phyloP scores from a whole-genome alignment of 1,140 invertebrate species.

The Brevipalpus yothersi region DNA sequence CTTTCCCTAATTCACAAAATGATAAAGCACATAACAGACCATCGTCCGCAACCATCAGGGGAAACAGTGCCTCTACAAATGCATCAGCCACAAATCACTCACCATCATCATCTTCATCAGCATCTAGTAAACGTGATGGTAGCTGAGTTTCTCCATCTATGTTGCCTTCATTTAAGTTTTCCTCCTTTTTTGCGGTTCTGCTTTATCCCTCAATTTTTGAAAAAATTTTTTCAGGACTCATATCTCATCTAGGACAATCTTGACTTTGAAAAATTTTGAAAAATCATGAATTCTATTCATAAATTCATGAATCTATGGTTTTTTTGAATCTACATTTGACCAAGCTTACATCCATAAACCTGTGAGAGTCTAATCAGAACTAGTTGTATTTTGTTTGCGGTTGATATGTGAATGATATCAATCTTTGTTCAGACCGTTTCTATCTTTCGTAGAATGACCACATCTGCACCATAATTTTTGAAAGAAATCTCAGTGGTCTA shows the following conservation, averaged over 20 bases:
- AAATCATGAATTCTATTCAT: too few species aligned
- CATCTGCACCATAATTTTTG: background rate
- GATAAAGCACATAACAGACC: background rate
- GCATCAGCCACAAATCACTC: background rate
- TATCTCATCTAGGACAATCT: background rate
- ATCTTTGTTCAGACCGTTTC: background rate
- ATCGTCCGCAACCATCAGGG: background rate
- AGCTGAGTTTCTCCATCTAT: background rate
- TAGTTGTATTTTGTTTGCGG: background rate
- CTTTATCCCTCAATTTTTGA: background rate
- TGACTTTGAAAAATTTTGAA: background rate
- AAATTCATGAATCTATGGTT: too few species aligned
- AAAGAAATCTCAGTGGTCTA: background rate
- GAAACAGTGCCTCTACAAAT: background rate
- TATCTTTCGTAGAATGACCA: background rate
- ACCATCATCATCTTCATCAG: constrained; percentile 1
- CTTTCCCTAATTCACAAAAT: background rate
- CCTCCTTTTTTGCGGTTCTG: background rate
- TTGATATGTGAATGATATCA: background rate
- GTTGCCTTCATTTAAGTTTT: background rate
- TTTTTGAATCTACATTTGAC: background rate
- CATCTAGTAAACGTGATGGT: background rate
- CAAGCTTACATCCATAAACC: background rate
- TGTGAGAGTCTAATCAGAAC: background rate
- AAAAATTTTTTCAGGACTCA: background rate